phyloP scores from a whole-genome alignment of 2,113 vertebrate genomes.

The Potamarius usumacintae region DNA sequence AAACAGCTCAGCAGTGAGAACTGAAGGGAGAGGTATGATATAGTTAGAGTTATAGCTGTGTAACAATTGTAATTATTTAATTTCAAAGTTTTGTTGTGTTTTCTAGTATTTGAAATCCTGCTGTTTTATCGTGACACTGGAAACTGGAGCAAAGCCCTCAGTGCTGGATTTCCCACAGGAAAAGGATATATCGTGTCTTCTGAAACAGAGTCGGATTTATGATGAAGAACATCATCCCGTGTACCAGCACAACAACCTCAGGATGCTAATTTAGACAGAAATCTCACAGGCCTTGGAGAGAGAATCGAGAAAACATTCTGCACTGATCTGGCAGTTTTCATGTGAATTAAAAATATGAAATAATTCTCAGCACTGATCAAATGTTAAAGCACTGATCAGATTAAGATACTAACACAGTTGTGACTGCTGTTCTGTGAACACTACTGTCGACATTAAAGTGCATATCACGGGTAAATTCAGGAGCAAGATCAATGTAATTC shows the following conservation, averaged over 20 bases:
- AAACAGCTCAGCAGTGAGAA: not conserved
- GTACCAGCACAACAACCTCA: not conserved
- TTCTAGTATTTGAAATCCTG: slow-evolving; percentile 74
- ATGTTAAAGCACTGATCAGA: not conserved
- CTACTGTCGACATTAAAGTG: not conserved
- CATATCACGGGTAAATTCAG: too few relatives aligned
- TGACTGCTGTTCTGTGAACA: not conserved
- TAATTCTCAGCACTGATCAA: not conserved
- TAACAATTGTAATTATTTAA: not conserved
- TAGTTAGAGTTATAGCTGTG: not conserved
- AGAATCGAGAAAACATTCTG: not conserved
- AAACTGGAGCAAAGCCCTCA: slow-evolving; percentile 69
- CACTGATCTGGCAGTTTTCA: not conserved
- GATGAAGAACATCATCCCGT: not conserved
- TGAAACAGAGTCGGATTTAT: not conserved
- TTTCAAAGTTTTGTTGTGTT: not conserved
- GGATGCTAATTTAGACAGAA: not conserved
- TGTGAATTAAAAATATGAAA: not conserved
- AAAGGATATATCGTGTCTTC: slow-evolving; percentile 67
- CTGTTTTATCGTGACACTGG: slow-evolving; percentile 60
- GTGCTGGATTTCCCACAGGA: slow-evolving; percentile 64
- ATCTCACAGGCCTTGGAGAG: not conserved
- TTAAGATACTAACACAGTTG: not conserved
- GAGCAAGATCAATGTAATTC: too few relatives aligned
- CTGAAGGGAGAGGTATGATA: not conserved